These are phyloP conservation scores for Platycnemis pennipes DNA, from an alignment of 2,888 invertebrate genomes.

Conservation along the genomic window DNA sequence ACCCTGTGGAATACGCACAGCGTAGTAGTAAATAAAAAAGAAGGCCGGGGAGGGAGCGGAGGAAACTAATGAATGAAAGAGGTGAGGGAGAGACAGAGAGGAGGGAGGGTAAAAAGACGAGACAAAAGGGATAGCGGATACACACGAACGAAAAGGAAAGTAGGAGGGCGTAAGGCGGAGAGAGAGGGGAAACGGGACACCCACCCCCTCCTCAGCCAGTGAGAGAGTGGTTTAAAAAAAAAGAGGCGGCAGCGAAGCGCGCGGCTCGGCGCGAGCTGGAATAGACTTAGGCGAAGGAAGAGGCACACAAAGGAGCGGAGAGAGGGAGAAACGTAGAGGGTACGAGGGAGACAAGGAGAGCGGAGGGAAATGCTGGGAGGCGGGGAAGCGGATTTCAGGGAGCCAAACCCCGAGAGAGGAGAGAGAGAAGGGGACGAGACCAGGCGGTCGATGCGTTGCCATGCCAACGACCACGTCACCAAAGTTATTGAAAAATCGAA, in stretches of 20 bases:
- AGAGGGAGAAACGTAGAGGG: background rate
- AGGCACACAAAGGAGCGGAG: background rate
- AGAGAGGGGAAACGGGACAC: background rate
- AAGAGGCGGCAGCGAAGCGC: background rate
- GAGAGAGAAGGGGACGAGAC: background rate
- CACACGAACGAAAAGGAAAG: conserved; percentile 50
- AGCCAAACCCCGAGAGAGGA: background rate
- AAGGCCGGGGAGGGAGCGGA: background rate
- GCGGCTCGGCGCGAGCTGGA: background rate
- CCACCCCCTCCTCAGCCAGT: background rate
- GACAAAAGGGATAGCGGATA: conserved; percentile 41
- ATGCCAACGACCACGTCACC: conserved; percentile 62
- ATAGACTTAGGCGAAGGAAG: conserved; percentile 1
- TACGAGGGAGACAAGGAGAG: background rate
- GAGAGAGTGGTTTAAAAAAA: background rate
- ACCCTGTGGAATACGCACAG: conserved; percentile 41
- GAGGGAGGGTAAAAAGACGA: conserved; percentile 17
- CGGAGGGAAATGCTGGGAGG: background rate
- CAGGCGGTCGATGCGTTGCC: conserved; percentile 54
- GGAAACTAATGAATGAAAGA: conserved; percentile 64
- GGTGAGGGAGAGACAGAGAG: background rate
- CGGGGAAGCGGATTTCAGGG: background rate
- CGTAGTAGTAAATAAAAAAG: conserved; percentile 66
- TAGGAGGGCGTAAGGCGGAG: background rate
- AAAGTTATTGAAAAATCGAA: conserved; percentile 67